Evolutionary conservation across 2,797 vertebrate genomes (phyloP).

Genomic region (Dromococcyx pavoninus): DNA sequence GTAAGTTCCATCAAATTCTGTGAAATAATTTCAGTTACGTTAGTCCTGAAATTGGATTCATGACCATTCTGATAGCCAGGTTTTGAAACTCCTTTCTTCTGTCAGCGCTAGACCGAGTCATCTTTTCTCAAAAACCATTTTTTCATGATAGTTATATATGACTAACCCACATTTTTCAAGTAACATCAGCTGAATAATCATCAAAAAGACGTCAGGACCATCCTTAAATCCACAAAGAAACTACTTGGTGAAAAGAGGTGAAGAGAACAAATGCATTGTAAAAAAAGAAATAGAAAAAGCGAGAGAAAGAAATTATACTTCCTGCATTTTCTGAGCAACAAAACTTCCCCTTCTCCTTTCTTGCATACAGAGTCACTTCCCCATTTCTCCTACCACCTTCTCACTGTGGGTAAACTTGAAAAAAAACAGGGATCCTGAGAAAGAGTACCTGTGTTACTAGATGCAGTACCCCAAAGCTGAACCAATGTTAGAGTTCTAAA

Average conservation of each 20-base stretch:
- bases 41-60: background rate
- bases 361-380: background rate
- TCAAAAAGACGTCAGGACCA: background rate
- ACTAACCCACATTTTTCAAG: background rate
- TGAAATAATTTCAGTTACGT: background rate
- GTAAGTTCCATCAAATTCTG: background rate
- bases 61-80: background rate
- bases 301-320: rapidly evolving
- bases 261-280: background rate
- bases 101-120: background rate
- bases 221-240: background rate
- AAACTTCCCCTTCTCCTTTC: background rate
- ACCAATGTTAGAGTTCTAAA: background rate
- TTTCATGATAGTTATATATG: background rate
- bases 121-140: background rate
- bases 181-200: background rate
- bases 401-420: background rate
- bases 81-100: background rate
- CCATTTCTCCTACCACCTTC: background rate
- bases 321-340: background rate
- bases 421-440: background rate
- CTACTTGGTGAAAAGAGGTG: rapidly evolving
- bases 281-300: background rate
- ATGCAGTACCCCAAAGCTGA: background rate
- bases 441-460: background rate